Evolutionary conservation across 2,113 vertebrate genomes (phyloP).

Genomic region (Oryzias melastigma): DNA sequence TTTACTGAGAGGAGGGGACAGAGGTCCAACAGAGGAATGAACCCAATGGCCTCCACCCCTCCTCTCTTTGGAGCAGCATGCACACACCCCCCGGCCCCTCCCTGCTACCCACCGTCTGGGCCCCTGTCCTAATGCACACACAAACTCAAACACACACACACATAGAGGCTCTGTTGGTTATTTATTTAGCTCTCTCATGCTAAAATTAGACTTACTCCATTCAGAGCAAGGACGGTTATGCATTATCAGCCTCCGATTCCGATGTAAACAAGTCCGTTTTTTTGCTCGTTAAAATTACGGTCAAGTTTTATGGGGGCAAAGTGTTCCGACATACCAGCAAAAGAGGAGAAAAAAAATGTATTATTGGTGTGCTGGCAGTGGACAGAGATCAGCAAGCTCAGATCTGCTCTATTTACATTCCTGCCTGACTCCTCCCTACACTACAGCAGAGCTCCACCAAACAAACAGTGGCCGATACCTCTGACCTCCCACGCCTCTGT

Average conservation of each 20-base stretch:
- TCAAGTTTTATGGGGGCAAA: conserved; percentile 12
- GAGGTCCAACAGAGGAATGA: conserved; percentile 55
- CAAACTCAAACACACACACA: conserved; percentile 14
- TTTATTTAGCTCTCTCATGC: conserved; percentile 75
- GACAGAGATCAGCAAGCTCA: conserved; percentile 33
- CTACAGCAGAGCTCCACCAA: conserved; percentile 36
- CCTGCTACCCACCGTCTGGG: conserved; percentile 16
- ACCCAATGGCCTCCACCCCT: conserved; percentile 56
- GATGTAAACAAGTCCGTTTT: conserved; percentile 55
- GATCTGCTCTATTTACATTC: conserved; percentile 67
- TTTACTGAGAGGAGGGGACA: conserved; percentile 49
- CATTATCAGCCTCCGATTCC: conserved; percentile 40
- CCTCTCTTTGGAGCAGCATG: conserved; percentile 34
- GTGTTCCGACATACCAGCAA: conserved; percentile 7
- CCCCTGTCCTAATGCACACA: conserved; percentile 28
- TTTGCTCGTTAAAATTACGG: conserved; percentile 21
- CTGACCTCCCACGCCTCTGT: conserved; percentile 48
- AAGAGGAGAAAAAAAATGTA: not conserved
- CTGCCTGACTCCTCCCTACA: conserved; percentile 57
- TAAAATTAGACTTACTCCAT: conserved; percentile 72
- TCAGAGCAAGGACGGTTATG: conserved; percentile 42
- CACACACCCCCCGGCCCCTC: conserved; percentile 21
- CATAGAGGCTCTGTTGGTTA: conserved; percentile 57
- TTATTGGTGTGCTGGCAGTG: not conserved
- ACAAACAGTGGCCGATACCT: conserved; percentile 54